These are phyloP conservation scores for Drosophila takahashii DNA, from an alignment of 1,140 invertebrate species.

Conservation along the genomic window DNA sequence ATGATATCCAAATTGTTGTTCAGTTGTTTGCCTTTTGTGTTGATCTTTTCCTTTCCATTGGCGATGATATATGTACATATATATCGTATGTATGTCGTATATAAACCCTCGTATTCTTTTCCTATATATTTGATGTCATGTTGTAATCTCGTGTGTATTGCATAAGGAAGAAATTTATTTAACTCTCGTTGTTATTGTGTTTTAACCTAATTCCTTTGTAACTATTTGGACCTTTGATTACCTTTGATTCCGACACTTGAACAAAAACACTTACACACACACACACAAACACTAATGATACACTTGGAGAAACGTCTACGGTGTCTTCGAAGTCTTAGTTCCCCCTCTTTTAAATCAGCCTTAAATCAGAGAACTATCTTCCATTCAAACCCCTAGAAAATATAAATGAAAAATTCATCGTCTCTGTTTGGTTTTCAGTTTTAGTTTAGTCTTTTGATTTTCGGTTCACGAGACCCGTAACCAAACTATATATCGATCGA, in stretches of 20 bases:
- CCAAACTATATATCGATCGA: conserved; percentile 40
- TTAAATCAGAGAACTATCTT: conserved; percentile 22
- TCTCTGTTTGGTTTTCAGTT: conserved; percentile 1
- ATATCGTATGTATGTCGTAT: conserved; percentile 38
- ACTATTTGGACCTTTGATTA: conserved; percentile 71
- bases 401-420: conserved; percentile 8
- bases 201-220: conserved; percentile 69
- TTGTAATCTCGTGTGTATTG: conserved; percentile 67
- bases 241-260: conserved; percentile 40
- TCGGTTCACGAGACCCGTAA: conserved; percentile 33
- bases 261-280: conserved; percentile 34
- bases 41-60: conserved; percentile 56
- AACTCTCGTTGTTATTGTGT: conserved; percentile 68
- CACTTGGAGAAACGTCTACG: conserved; percentile 25
- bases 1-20: conserved; percentile 55
- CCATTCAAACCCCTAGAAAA: neutral
- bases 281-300: conserved; percentile 18
- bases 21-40: conserved; percentile 60
- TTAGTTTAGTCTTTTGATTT: conserved; percentile 36
- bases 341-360: conserved; percentile 9
- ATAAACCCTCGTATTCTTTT: conserved; percentile 44
- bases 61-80: conserved; percentile 59
- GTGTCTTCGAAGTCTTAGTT: conserved; percentile 19
- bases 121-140: conserved; percentile 72
- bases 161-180: conserved; percentile 57